A percentile compares a stretch with the other conserved stretches of the same genome.
These are phyloP conservation scores for Xyrauchen texanus DNA, from an alignment of 2,113 vertebrate species.

Conservation along the genomic window DNA sequence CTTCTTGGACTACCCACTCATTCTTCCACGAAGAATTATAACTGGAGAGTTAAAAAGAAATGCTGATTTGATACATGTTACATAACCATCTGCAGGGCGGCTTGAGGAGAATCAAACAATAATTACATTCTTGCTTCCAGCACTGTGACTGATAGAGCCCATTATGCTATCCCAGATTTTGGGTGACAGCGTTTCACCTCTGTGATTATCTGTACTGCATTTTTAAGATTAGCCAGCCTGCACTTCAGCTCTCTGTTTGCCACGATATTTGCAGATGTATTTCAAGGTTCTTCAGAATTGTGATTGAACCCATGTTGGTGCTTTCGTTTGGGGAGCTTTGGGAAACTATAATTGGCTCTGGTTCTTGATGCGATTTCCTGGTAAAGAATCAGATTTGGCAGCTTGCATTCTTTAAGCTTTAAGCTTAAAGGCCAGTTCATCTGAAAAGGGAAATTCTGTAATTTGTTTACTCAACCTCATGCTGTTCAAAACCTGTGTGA, in stretches of 20 bases:
- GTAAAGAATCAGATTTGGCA: too few relatives aligned
- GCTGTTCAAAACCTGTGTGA: too few relatives aligned
- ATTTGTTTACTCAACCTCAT: too few relatives aligned
- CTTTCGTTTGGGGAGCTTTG: conserved; percentile 1
- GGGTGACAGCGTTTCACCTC: conserved; percentile 38
- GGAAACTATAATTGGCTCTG: background rate
- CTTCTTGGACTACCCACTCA: background rate
- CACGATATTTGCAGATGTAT: conserved; percentile 17
- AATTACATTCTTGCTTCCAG: conserved; percentile 45
- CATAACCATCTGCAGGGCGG: conserved; percentile 14
- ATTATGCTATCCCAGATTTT: conserved; percentile 48
- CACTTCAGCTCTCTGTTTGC: background rate
- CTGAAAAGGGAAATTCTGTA: too few relatives aligned
- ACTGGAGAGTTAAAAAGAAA: conserved; percentile 21
- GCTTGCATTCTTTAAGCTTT: too few relatives aligned
- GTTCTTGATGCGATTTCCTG: conserved; percentile 13
- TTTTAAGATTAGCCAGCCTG: conserved; percentile 10
- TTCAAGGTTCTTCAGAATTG: conserved; percentile 10
- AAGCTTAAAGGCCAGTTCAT: too few relatives aligned
- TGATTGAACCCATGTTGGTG: conserved; percentile 13
- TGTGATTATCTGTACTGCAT: conserved; percentile 31
- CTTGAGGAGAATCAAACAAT: conserved; percentile 44
- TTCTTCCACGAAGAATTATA: conserved; percentile 14
- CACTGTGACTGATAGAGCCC: conserved; percentile 40
- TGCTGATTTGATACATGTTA: conserved; percentile 42